Base-by-base conservation (phyloP, 1,140 invertebrate species). In the Cardiocondyla obscurior region DNA sequence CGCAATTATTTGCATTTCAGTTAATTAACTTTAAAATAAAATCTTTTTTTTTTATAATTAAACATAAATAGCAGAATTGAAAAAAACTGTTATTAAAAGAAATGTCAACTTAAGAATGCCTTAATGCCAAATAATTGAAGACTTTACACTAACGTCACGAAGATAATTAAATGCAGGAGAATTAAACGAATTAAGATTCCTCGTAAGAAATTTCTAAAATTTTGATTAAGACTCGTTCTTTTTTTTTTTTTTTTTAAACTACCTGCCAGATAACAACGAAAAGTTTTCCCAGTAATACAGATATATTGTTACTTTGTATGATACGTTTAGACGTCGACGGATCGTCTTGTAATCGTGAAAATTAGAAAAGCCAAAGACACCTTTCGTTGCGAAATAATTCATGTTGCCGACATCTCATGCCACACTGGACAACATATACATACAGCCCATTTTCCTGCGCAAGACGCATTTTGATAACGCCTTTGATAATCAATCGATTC, bases 361-460 rank as follows among this genome's bases (percentile, higher is more conserved):
- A 74, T 76, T 12, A 46, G n/a, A 51, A 62, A 39, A 36, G 28
- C 55, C 49, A 57, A 55, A 72, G 33, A 57, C 16, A 51, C 36
- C 16, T 74, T 74, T 14, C n/a, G 53, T n/a, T 3, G 28, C 28
- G n/a, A 69, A 79, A 69, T 42, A 67, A 36, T 77, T 28, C 6
- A 44, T 19, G 16, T 39, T 67, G 46, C 44, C 46, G 44, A 69
- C 46, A 77, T 53, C 22, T 76, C 55, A 57, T 49, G 39, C 57
- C 25, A 73, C 22, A 39, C 55, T 39, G 33, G 0, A 0, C 25
- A 12, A 42, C 25, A 28, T 3, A n/a, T 49, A 25, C n/a, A 44
- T 1, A 12, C 14, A 55, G 12, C 12, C n/a, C 7, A n/a, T n/a
- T 49, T 69, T 39, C 39, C 28, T 53, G 44, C 22, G 51, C 16